Evolutionary conservation across 2,113 vertebrate species (phyloP).

Genomic region (Gallinago paraguaiae): DNA sequence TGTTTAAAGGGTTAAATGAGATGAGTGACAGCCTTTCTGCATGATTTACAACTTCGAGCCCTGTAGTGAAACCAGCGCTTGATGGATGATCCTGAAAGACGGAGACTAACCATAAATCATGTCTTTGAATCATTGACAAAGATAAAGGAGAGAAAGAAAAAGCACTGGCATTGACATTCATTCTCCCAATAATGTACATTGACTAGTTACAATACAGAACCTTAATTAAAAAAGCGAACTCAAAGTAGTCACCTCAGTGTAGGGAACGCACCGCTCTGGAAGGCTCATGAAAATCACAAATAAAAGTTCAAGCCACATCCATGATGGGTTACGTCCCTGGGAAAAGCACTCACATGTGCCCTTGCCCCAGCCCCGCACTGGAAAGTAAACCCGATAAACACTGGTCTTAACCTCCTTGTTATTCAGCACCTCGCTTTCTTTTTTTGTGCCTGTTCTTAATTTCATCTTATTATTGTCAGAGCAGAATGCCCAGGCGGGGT

Average conservation of each 20-base stretch:
- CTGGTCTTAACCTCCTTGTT: neutral
- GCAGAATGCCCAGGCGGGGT: neutral
- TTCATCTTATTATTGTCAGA: neutral
- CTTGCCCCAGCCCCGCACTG: neutral
- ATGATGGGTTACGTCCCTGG: neutral
- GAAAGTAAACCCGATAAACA: neutral
- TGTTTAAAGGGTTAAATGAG: slow-evolving; percentile 92
- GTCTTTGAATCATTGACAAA: slow-evolving; percentile 99
- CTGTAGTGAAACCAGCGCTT: slow-evolving; percentile 93
- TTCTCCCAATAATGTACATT: slow-evolving; percentile 99
- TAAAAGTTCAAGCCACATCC: slow-evolving; percentile 40
- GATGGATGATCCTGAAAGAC: slow-evolving; percentile 99
- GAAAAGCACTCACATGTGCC: neutral
- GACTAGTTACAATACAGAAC: slow-evolving; percentile 99
- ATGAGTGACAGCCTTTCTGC: slow-evolving; percentile 99
- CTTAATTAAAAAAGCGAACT: slow-evolving; percentile 96
- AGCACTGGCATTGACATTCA: slow-evolving; percentile 98
- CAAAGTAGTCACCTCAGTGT: slow-evolving; percentile 66
- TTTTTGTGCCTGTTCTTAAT: neutral
- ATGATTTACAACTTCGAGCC: slow-evolving; percentile 99
- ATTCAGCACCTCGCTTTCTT: neutral
- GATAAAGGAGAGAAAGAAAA: slow-evolving; percentile 99
- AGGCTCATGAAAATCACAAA: slow-evolving; percentile 55
- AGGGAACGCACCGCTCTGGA: neutral
- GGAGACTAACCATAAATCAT: slow-evolving; percentile 99